Base-by-base conservation (phyloP, 2,888 invertebrate species). In the Dinocampus coccinellae region DNA sequence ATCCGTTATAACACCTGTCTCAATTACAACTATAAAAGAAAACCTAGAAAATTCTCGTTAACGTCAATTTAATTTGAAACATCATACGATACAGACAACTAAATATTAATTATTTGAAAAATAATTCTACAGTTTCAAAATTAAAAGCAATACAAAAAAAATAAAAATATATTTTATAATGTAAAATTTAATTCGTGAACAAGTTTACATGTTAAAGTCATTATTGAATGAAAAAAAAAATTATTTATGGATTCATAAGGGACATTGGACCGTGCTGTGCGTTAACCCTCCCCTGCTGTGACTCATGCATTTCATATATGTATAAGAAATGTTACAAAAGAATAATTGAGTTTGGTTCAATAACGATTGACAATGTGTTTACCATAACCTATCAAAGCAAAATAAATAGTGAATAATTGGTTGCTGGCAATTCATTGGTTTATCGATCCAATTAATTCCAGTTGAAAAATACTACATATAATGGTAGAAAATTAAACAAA, bases 211-310 rank as follows among this genome's bases (percentile, higher is more conserved):
- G n/a, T n/a, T n/a, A n/a, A n/a, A n/a, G n/a, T n/a, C n/a, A n/a
- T n/a, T 29, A 57, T 52, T 36, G 61, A 24, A 67, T 11, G n/a
- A n/a, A n/a, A 60, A 60, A 64, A 67, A 55, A 70, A 42, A 47
- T 47, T 34, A n/a, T 34, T 13, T 13, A 42, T n/a, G 78, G 72
- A 82, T 81, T 82, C 82, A 82, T 75, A 81, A 80, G 80, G 79
- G 81, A 80, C 80, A 72, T 33, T n/a, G 78, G 79, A 81, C 80
- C 84, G 84, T 78, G 83, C 83, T 82, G 84, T 73, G 85, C 81
- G 81, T 79, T 84, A 85, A 85, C 81, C 83, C 83, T 79, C 82
- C 79, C 84, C 85, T 72, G 85, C 85, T 85, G 84, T 61, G 83
- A 57, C 52, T 16, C 42, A n/a, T 47, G 33, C 58, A 52, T n/a